Base-by-base conservation (phyloP, 64 coral and sea anemone species). In the Exaiptasia diaphana region DNA sequence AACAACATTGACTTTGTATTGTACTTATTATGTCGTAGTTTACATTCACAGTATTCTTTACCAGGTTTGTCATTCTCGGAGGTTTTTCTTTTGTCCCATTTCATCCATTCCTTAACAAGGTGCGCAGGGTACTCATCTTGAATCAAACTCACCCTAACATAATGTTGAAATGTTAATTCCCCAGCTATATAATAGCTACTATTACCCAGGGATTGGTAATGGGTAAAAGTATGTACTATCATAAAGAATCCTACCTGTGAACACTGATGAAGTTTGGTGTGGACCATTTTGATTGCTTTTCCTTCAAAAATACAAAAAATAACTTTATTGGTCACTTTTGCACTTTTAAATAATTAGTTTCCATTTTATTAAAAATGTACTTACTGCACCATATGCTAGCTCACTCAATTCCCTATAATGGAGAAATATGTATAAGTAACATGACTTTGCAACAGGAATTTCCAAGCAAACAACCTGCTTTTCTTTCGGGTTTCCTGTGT, bases 61-160 rank as follows among this genome's bases (percentile, higher is more conserved):
- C 83, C 83, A 32, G 83, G 83, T 26, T 53, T 65, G 37, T 86
- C 83, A 40, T 86, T 86, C 18, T 86, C 83, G 37, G 83, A 86
- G 3, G 27, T 62, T 71, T 86, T 17, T 13, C 77, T 37, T 3
- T 52, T 24, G 48, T 86, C 32, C 83, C 83, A 86, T 53, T 36
- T 76, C 31, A 72, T 42, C 83, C 83, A 86, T 52, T 86, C 83
- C 40, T 29, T 26, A 20, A 77, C 38, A 17, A 86, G 42, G 37
- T 86, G 83, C 5, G 41, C 44, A 17, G 83, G 83, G 15, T 86
- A 86, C 36, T 54, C 39, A 20, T 76, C 83, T 23, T 39, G 71
- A 7, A 58, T 44, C 23, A 73, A 77, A 13, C 71, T 77, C 0
- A 86, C 83, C 45, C 83, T 86, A n/a, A n/a, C n/a, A n/a, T n/a